Conservation (phyloP, 1,140 invertebrate species). For the Asobara japonica region DNA sequence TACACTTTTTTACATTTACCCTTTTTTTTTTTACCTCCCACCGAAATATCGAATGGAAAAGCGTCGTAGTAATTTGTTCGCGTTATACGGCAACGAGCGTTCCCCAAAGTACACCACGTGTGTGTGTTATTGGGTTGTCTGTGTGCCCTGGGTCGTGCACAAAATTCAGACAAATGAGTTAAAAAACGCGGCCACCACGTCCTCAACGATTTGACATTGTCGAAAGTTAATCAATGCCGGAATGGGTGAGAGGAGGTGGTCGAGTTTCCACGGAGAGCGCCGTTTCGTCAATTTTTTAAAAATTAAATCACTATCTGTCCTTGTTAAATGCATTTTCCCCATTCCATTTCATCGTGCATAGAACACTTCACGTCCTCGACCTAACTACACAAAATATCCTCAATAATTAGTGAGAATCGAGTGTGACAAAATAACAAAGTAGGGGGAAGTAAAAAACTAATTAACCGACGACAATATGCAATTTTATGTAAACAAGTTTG, state of each 20-base stretch:
- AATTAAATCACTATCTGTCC: constrained; percentile 68
- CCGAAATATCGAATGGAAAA: constrained; percentile 29
- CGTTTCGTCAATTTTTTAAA: constrained; percentile 67
- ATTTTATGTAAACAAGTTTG: too few relatives aligned
- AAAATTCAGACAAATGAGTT: constrained; percentile 55
- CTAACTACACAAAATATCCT: too few relatives aligned
- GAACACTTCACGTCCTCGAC: too few relatives aligned
- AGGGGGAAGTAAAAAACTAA: too few relatives aligned
- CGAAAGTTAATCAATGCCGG: constrained; percentile 67
- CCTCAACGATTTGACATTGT: constrained; percentile 65
- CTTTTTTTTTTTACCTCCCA: constrained; percentile 5
- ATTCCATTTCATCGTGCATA: too few relatives aligned
- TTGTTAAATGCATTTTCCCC: constrained; percentile 66
- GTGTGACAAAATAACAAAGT: too few relatives aligned
- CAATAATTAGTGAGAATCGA: too few relatives aligned
- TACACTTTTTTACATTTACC: constrained; percentile 9
- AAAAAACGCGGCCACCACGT: constrained; percentile 53
- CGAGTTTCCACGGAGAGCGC: constrained; percentile 36
- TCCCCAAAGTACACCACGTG: constrained; percentile 34
- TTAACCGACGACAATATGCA: too few relatives aligned
- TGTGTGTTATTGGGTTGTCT: constrained; percentile 11
- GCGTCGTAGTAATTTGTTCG: constrained; percentile 52
- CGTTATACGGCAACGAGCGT: constrained; percentile 56
- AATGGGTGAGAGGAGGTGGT: constrained; percentile 41
- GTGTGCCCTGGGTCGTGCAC: constrained; percentile 28